Percentiles rank a stretch among this genome's conserved stretches.
phyloP scores from a whole-genome alignment of 64 coral and sea anemone genomes.

The Trachythela sp. region DNA sequence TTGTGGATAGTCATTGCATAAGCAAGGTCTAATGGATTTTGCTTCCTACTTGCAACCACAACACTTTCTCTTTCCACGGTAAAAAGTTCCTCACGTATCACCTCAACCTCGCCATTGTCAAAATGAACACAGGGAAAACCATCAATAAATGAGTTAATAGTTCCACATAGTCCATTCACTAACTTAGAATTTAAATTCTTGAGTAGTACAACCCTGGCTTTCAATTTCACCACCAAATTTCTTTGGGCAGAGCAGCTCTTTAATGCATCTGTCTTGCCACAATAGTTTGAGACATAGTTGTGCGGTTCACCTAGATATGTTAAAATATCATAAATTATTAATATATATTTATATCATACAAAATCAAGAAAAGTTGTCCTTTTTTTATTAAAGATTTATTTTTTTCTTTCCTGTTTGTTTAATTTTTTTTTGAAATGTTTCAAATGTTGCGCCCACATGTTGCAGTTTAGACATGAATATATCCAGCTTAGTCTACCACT shows the following conservation, averaged over 20 bases:
- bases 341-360: background rate
- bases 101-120: background rate
- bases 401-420: no score
- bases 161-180: background rate
- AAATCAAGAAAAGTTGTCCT: no score
- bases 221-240: slow-evolving; percentile 1
- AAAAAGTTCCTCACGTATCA: background rate
- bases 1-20: slow-evolving; percentile 5
- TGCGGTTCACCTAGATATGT: background rate
- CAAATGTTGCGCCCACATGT: no score
- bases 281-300: background rate
- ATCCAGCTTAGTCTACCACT: no score
- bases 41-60: background rate
- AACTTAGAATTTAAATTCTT: background rate
- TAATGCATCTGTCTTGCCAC: background rate
- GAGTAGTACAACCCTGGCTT: background rate
- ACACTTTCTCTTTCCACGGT: background rate
- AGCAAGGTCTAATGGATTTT: slow-evolving; percentile 6
- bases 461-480: no score
- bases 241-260: background rate
- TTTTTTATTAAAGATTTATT: no score
- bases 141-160: background rate
- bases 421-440: no score
- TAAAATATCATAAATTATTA: background rate
- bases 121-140: background rate